These are phyloP conservation scores for Tinamus guttatus DNA, from an alignment of 2,113 vertebrate species.

Conservation along the genomic window DNA sequence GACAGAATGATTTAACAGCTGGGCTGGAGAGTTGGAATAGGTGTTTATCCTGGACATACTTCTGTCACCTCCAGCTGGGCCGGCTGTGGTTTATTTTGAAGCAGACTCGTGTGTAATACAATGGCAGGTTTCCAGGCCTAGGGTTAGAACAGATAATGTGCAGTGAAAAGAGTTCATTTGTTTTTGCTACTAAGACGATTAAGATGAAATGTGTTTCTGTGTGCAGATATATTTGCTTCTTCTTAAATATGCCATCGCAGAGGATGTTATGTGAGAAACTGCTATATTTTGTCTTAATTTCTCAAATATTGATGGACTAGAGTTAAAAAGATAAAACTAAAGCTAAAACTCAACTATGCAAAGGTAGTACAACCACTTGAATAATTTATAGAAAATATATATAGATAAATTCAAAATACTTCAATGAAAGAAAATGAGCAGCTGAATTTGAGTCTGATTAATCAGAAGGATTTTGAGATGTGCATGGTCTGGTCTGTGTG, in stretches of 20 bases:
- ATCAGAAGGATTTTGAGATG: neutral
- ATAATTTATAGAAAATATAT: neutral
- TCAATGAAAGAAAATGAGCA: neutral
- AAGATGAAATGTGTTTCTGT: neutral
- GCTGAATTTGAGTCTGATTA: neutral
- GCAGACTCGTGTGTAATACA: neutral
- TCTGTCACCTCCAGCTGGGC: constrained; percentile 30
- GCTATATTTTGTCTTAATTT: neutral
- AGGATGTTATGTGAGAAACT: neutral
- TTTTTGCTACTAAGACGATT: neutral
- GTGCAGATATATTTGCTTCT: neutral
- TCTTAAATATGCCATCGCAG: neutral
- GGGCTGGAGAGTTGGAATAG: neutral
- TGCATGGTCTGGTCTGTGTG: neutral
- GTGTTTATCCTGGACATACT: constrained; percentile 34
- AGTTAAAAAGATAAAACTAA: neutral
- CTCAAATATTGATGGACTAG: neutral
- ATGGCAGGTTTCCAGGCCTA: constrained; percentile 12
- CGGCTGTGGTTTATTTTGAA: constrained; percentile 32
- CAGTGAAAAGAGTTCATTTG: neutral
- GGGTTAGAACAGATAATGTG: neutral
- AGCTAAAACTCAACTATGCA: neutral
- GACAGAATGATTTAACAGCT: constrained; percentile 10
- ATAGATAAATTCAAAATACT: neutral
- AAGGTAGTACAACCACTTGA: neutral